Evolutionary conservation across 2,113 vertebrate genomes (phyloP).

Genomic region (Dasyurus viverrinus): DNA sequence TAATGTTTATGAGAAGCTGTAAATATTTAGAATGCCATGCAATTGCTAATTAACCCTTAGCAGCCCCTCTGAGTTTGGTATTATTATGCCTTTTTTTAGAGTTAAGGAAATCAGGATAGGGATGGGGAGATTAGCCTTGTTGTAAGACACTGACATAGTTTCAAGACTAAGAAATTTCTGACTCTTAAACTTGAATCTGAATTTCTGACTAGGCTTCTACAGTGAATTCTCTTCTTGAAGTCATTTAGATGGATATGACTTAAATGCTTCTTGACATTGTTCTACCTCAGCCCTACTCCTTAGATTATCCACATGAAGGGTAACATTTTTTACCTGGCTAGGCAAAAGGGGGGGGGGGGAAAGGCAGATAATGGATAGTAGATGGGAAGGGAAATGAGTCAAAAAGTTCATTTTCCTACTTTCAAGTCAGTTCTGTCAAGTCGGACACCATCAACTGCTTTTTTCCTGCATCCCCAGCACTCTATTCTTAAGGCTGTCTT

Average conservation of each 20-base stretch:
- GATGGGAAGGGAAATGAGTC: neutral
- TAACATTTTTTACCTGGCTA: neutral
- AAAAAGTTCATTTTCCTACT: neutral
- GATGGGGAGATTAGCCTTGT: conserved; percentile 34
- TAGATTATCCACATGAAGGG: neutral
- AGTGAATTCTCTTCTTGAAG: neutral
- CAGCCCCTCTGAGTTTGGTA: conserved; percentile 48
- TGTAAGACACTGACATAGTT: neutral
- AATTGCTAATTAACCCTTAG: conserved; percentile 59
- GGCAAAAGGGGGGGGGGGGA: neutral
- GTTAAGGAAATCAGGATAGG: conserved; percentile 60
- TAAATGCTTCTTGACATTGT: neutral
- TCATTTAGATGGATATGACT: conserved; percentile 20
- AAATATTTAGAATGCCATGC: conserved; percentile 14
- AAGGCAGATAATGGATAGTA: neutral
- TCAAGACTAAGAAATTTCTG: conserved; percentile 51
- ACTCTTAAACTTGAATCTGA: neutral
- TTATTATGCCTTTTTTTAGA: conserved; percentile 71
- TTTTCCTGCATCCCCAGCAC: neutral
- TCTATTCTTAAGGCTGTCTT: neutral
- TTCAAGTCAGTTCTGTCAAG: neutral
- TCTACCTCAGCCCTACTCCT: neutral
- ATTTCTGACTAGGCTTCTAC: neutral
- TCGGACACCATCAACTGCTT: conserved; percentile 6
- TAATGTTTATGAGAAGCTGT: conserved; percentile 27